Percentiles rank a stretch among this genome's conserved stretches.
These are phyloP conservation scores for Felis chaus DNA, from an alignment of 2,113 vertebrate species.

Conservation along the genomic window DNA sequence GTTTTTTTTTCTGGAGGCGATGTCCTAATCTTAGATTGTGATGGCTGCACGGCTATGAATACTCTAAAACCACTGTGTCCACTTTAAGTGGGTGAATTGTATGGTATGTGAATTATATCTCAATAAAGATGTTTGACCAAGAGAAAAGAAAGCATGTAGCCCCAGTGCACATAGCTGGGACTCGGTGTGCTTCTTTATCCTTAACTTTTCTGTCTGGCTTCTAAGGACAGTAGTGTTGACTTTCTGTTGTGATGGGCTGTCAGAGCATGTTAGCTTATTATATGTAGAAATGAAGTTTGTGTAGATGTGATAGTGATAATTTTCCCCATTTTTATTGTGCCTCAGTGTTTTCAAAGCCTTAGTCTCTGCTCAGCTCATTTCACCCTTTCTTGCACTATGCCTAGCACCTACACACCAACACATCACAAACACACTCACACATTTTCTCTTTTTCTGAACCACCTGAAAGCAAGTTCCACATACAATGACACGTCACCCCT, in stretches of 20 bases:
- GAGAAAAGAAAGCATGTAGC: not conserved
- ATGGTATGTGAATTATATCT: not conserved
- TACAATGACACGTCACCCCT: not conserved
- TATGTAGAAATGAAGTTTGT: not conserved
- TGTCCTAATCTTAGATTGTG: not conserved
- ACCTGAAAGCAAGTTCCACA: not conserved
- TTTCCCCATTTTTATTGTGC: not conserved
- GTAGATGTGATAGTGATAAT: not conserved
- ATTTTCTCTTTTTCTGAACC: not conserved
- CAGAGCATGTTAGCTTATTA: not conserved
- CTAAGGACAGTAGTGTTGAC: not conserved
- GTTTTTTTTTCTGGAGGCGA: not conserved
- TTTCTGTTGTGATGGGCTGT: not conserved
- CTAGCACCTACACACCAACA: not conserved
- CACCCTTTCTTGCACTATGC: not conserved
- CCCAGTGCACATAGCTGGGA: not conserved
- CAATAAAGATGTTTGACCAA: not conserved
- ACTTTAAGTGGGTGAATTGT: not conserved
- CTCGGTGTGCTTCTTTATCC: not conserved
- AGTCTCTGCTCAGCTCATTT: not conserved
- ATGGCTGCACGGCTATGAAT: not conserved
- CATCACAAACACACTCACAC: fast-evolving
- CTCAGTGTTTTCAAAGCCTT: not conserved
- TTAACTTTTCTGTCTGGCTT: not conserved
- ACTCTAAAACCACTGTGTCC: not conserved